phyloP scores from a whole-genome alignment of 1,140 invertebrate species.

The Drosophila grimshawi region DNA sequence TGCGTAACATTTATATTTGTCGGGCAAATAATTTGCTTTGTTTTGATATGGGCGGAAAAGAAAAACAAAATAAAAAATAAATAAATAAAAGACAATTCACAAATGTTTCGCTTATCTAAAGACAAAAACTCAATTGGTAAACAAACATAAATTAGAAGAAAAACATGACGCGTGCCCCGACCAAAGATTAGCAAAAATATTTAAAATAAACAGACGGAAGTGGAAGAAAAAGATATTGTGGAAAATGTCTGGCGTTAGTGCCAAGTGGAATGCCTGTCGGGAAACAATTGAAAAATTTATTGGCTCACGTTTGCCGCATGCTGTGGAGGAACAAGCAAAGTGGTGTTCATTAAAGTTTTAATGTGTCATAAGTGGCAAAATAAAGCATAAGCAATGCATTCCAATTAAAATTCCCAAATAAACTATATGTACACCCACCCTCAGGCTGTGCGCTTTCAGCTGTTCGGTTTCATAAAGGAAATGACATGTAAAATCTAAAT shows the following conservation, averaged over 20 bases:
- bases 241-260: slow-evolving; percentile 23
- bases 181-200: slow-evolving; percentile 38
- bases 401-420: background rate
- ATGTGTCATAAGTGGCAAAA: background rate
- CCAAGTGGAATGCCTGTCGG: slow-evolving; percentile 42
- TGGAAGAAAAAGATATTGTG: slow-evolving; percentile 3
- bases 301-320: slow-evolving; percentile 40
- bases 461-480: slow-evolving; percentile 49
- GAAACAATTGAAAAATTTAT: slow-evolving; percentile 60
- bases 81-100: background rate
- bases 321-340: slow-evolving; percentile 49
- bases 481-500: slow-evolving; percentile 66
- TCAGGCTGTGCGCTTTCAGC: slow-evolving; percentile 46
- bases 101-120: slow-evolving; percentile 1
- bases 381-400: background rate
- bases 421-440: slow-evolving; percentile 14
- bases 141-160: slow-evolving; percentile 61
- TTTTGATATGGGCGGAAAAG: slow-evolving; percentile 40
- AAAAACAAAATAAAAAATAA: slow-evolving; percentile 30
- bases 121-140: slow-evolving; percentile 37
- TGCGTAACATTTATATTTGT: slow-evolving; percentile 39
- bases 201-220: slow-evolving; percentile 33
- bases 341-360: slow-evolving; percentile 33
- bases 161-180: slow-evolving; percentile 62
- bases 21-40: slow-evolving; percentile 28